These are phyloP conservation scores for Limosa lapponica DNA, from an alignment of 2,797 vertebrate species.

Conservation along the genomic window DNA sequence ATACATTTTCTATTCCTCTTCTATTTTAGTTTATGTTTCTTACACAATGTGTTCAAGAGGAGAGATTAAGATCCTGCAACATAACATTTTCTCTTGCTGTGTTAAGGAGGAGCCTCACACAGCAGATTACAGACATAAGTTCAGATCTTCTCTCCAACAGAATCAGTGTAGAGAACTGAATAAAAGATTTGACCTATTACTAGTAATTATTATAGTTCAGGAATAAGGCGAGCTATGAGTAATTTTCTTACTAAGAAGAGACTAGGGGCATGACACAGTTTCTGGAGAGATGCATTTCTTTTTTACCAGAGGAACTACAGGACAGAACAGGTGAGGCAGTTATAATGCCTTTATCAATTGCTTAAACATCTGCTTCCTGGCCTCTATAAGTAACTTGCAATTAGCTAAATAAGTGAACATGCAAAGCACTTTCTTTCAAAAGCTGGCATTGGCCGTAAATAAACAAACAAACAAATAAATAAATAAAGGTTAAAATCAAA, in stretches of 20 bases:
- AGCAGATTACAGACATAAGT: not conserved
- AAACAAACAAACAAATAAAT: not conserved
- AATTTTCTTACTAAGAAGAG: not conserved
- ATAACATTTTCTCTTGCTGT: not conserved
- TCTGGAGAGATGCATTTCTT: not conserved
- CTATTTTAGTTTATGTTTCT: not conserved
- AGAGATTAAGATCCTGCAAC: not conserved
- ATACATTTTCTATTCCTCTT: not conserved
- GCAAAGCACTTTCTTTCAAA: not conserved
- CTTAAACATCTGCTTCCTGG: not conserved
- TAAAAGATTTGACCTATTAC: not conserved
- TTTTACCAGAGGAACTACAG: not conserved
- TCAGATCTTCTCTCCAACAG: not conserved
- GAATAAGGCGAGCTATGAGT: not conserved
- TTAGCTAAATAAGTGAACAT: not conserved
- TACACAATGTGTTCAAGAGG: not conserved
- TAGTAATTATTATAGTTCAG: not conserved
- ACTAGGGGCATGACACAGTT: not conserved
- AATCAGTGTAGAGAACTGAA: not conserved
- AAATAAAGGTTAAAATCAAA: not conserved
- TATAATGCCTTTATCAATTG: not conserved
- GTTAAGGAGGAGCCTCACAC: not conserved
- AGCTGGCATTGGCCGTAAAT: not conserved
- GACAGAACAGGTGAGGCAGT: not conserved
- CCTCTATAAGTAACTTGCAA: not conserved